phyloP scores from a whole-genome alignment of 2,888 invertebrate species.

The Parnassius orleans region DNA sequence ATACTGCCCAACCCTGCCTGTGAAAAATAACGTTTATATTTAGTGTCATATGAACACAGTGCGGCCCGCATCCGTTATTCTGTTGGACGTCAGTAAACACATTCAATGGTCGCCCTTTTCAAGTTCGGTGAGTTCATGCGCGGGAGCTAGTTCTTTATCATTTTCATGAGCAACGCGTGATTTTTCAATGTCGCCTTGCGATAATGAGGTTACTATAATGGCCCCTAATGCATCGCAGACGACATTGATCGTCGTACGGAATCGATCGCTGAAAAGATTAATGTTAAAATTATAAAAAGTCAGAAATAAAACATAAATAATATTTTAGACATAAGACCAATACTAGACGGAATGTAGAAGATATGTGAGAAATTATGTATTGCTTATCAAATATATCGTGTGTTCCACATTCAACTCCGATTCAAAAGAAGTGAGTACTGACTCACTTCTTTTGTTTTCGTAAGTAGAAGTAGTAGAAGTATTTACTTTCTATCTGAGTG shows the following conservation, averaged over 20 bases:
- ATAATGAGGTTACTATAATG: slow-evolving; percentile 92
- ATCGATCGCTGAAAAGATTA: slow-evolving; percentile 85
- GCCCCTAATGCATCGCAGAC: slow-evolving; percentile 97
- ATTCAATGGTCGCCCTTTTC: slow-evolving; percentile 74
- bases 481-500: too few relatives aligned
- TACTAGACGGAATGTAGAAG: too few relatives aligned
- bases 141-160: slow-evolving; percentile 73
- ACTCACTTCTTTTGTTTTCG: too few relatives aligned
- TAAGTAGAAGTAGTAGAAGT: too few relatives aligned
- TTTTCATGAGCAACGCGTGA: slow-evolving; percentile 58
- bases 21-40: slow-evolving; percentile 42
- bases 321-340: too few relatives aligned
- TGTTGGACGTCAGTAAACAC: slow-evolving; percentile 25
- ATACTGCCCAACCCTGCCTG: too few relatives aligned
- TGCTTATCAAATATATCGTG: too few relatives aligned
- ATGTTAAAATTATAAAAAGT: not conserved
- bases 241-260: slow-evolving; percentile 95
- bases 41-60: slow-evolving; percentile 48
- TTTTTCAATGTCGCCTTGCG: slow-evolving; percentile 84
- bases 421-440: too few relatives aligned
- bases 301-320: too few relatives aligned
- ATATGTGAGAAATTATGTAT: too few relatives aligned
- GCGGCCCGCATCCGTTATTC: slow-evolving; percentile 36
- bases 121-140: slow-evolving; percentile 85
- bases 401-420: too few relatives aligned